A percentile compares a stretch with the other conserved stretches of the same genome.
Evolutionary conservation across 2,888 invertebrate species (phyloP).

Genomic region (Pedicia rivosa): DNA sequence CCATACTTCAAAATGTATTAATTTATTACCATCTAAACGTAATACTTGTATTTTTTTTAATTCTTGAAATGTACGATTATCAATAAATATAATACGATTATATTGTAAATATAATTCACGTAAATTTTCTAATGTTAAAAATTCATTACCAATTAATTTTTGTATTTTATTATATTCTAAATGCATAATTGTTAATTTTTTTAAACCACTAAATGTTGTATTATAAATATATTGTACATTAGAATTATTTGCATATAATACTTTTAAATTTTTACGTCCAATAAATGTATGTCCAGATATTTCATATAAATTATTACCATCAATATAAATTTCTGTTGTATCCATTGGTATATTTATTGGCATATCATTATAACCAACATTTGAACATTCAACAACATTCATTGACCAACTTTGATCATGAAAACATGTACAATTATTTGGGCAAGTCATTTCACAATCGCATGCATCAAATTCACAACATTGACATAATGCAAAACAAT

Average conservation of each 20-base stretch:
- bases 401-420: slow-evolving; percentile 88
- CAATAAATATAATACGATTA: slow-evolving; percentile 67
- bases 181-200: slow-evolving; percentile 62
- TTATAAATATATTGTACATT: slow-evolving; percentile 73
- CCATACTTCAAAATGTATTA: slow-evolving; percentile 73
- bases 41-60: slow-evolving; percentile 70
- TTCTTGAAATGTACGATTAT: slow-evolving; percentile 69
- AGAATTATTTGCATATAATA: slow-evolving; percentile 77
- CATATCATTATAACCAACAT: slow-evolving; percentile 62
- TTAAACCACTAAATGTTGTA: slow-evolving; percentile 78
- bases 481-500: slow-evolving; percentile 87
- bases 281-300: slow-evolving; percentile 80
- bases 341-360: slow-evolving; percentile 87
- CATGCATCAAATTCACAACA: slow-evolving; percentile 96
- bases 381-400: slow-evolving; percentile 83
- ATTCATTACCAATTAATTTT: slow-evolving; percentile 64
- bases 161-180: slow-evolving; percentile 75
- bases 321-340: slow-evolving; percentile 85
- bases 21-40: slow-evolving; percentile 67
- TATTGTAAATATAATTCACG: slow-evolving; percentile 76
- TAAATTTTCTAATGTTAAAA: slow-evolving; percentile 64
- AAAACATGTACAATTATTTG: slow-evolving; percentile 85
- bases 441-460: slow-evolving; percentile 96
- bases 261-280: slow-evolving; percentile 76
- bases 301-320: slow-evolving; percentile 72